Evolutionary conservation across 2,797 vertebrate genomes (phyloP), one percentile per base, ranked within the genome.

Genomic region (Malacoraja senta): DNA sequence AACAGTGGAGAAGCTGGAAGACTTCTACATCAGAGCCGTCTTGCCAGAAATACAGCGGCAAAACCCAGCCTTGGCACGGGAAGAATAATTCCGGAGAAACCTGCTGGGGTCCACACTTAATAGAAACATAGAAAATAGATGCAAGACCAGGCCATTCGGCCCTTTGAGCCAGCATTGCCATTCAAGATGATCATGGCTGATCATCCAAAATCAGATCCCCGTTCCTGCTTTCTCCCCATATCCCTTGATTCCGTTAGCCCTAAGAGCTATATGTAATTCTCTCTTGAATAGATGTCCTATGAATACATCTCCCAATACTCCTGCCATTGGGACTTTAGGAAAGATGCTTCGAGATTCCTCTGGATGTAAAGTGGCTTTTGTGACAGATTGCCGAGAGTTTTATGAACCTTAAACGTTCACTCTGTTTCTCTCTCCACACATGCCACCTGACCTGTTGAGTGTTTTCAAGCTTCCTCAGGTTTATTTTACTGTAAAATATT

Each of bases 1-100:
- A 63, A 97, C 95, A 0, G 93, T 95, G 93, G 94, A 95, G 93
- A 97, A 96, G 72, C 95, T 98, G 94, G 95, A 97, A 95, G 93
- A 93, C 77, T 98, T 98, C 94, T 98, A 98, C 95, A 94, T 0
- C 0, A 94, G 96, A 0, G 97, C 95, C 0, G 95, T 98, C 68
- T 71, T 97, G 93, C 97, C 97, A 2, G 86, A 94, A 71, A 72
- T 97, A 93, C 93, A 95, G 19, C 74, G 84, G 93, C 93, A 94
- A 71, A 93, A 44, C 21, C 93, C 53, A 0, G 94, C 35, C 15
- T 93, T 91, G 93, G 94, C 93, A 12, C 95, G 93, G 0, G 97
- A 97, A 92, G 95, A 96, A 86, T 97, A 95, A n/a, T n/a, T 84
- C 65, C 6, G 1, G 26, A 26, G 8, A 15, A 29, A 10, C 29